Base-by-base conservation (phyloP, 1,140 invertebrate species). In the Megalonaias nervosa region DNA sequence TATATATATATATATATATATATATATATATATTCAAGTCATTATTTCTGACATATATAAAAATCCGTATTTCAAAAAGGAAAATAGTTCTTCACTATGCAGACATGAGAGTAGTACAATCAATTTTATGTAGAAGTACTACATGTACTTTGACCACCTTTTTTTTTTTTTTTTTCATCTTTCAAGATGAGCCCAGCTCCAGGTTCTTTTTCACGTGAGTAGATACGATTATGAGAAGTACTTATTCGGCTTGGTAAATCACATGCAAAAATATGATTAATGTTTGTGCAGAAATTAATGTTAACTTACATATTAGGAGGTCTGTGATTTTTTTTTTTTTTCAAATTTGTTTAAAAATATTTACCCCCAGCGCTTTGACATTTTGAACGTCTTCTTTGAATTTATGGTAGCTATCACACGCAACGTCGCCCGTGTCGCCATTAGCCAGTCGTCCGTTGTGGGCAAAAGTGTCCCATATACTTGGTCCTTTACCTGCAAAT, bases 361-460 rank as follows among this genome's bases (percentile, higher is more conserved):
- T 82, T 88, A 94, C 90, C 48, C 90, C 89, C 1, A 91, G 59
- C 68, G 81, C 79, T 72, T 89, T 89, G 3, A 94, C 82, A 62
- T 93, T 89, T 60, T 92, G 87, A 0, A 95, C 92, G 89, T 95
- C 94, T 80, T 94, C 92, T 72, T 90, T 88, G 86, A 93, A 94
- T 67, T 93, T 91, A 85, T 94, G 90, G 87, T 95, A 95, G 14
- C 94, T 94, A 86, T 95, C 93, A 79, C 92, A 93, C 0, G 94
- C 93, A n/a, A 94, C 84, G 84, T 95, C 93, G 0, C 93, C 94
- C 67, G 90, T 92, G 4, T 80, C 88, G 5, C 84, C 68, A 78
- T 94, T 92, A 0, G 79, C 64, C 15, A 93, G 92, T 17, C 86
- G 90, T 5, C 92, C 86, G 9, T 74, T 61, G 74, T 94, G 93